phyloP scores from a whole-genome alignment of 2,797 vertebrate genomes.

The Danio choprae region DNA sequence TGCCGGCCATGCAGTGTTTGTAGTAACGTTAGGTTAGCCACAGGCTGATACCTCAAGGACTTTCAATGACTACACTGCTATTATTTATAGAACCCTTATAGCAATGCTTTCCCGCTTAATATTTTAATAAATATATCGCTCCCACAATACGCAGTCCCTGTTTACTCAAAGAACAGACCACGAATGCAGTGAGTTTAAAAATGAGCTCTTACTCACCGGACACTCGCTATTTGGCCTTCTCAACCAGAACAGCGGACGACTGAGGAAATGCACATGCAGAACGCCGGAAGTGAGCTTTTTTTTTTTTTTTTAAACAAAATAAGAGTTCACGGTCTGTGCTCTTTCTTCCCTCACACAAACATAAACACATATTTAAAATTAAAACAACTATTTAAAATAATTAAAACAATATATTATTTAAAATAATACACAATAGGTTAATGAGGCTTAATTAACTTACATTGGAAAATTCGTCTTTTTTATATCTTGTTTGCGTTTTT shows the following conservation, averaged over 20 bases:
- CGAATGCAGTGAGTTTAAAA: neutral
- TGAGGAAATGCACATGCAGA: slow-evolving; percentile 52
- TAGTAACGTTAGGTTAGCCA: neutral
- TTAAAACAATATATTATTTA: too few relatives aligned
- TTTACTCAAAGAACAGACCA: neutral
- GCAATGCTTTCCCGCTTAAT: neutral
- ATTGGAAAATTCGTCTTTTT: too few relatives aligned
- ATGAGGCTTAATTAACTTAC: too few relatives aligned
- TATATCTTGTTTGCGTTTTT: too few relatives aligned
- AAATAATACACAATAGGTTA: too few relatives aligned
- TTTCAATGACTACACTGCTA: slow-evolving; percentile 62
- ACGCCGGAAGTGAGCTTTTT: slow-evolving; percentile 58
- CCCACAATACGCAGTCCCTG: neutral
- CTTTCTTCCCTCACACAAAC: too few relatives aligned
- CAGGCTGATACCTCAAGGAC: slow-evolving; percentile 63
- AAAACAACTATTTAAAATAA: too few relatives aligned
- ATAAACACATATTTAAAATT: too few relatives aligned
- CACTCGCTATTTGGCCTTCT: slow-evolving; percentile 80
- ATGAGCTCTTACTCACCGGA: slow-evolving; percentile 63
- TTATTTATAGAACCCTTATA: neutral
- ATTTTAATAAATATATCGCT: neutral
- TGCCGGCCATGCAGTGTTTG: neutral
- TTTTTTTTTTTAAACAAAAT: neutral
- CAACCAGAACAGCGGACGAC: slow-evolving; percentile 77
- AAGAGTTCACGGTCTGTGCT: neutral